Conservation (phyloP, 2,888 invertebrate genomes). For the Lymantria monacha region DNA sequence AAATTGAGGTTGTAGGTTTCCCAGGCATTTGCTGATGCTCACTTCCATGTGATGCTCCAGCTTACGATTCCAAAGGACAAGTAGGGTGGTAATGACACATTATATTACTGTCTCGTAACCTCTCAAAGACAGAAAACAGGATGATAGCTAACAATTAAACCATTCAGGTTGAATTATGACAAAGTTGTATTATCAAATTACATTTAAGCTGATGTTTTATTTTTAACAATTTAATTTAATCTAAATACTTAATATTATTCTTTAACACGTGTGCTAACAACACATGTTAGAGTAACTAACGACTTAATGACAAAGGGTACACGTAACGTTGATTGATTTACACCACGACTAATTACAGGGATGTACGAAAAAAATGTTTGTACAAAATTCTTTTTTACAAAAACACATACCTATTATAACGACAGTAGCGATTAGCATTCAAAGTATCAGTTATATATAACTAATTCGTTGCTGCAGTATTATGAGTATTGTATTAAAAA, state of each 20-base stretch:
- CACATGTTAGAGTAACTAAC: conserved; percentile 29
- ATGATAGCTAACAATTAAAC: too few species aligned
- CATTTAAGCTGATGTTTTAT: not conserved
- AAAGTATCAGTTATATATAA: conserved; percentile 2
- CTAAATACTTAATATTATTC: not conserved
- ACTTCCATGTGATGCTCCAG: too few species aligned
- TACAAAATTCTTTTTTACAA: conserved; percentile 20
- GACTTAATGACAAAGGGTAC: conserved; percentile 31
- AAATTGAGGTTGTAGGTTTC: too few species aligned
- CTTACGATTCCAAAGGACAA: too few species aligned
- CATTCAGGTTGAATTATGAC: too few species aligned
- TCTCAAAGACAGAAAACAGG: too few species aligned
- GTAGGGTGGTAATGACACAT: too few species aligned
- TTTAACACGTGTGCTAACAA: not conserved
- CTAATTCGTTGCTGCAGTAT: too few species aligned
- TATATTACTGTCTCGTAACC: too few species aligned
- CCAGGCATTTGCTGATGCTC: too few species aligned
- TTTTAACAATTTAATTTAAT: not conserved
- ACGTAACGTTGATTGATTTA: conserved; percentile 35
- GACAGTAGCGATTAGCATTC: conserved; percentile 27
- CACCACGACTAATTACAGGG: conserved; percentile 31
- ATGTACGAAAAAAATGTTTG: conserved; percentile 23
- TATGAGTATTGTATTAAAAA: too few species aligned
- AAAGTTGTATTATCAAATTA: too few species aligned
- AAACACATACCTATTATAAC: conserved; percentile 17